Conservation (phyloP, 2,888 invertebrate species). For the Heliconius hortense region DNA sequence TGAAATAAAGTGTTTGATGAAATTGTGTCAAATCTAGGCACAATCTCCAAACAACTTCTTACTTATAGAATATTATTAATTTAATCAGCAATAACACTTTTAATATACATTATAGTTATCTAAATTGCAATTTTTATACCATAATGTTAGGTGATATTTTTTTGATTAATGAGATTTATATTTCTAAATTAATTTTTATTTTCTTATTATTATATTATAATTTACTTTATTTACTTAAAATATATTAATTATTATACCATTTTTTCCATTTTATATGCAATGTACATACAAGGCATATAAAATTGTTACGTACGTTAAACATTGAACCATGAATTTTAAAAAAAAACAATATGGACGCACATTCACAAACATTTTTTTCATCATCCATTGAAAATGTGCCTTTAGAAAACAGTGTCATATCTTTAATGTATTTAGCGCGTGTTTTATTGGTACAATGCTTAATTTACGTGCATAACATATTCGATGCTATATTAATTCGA, state of each 20-base stretch:
- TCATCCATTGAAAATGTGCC: conserved; percentile 21
- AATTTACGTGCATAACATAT: conserved; percentile 17
- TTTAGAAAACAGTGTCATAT: conserved; percentile 25
- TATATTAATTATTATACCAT: conserved; percentile 26
- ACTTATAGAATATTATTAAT: conserved; percentile 10
- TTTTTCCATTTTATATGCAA: conserved; percentile 14
- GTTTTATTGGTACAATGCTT: conserved; percentile 25
- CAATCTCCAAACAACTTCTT: not conserved
- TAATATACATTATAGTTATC: conserved; percentile 3
- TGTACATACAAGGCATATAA: conserved; percentile 13
- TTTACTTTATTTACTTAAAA: conserved; percentile 18
- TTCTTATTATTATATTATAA: conserved; percentile 21
- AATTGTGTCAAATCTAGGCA: not conserved
- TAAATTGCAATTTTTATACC: conserved; percentile 13
- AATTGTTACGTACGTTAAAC: conserved; percentile 21
- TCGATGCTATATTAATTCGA: not conserved
- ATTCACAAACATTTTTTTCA: conserved; percentile 10
- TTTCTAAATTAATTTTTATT: conserved; percentile 32
- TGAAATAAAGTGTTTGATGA: not conserved
- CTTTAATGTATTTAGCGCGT: conserved; percentile 11
- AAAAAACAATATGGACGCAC: conserved; percentile 16
- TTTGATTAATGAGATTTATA: conserved; percentile 31
- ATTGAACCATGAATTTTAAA: conserved; percentile 17
- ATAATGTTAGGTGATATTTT: conserved; percentile 16
- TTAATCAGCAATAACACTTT: conserved; percentile 27